phyloP scores from a whole-genome alignment of 1,140 invertebrate genomes.

The Pararge aegeria region DNA sequence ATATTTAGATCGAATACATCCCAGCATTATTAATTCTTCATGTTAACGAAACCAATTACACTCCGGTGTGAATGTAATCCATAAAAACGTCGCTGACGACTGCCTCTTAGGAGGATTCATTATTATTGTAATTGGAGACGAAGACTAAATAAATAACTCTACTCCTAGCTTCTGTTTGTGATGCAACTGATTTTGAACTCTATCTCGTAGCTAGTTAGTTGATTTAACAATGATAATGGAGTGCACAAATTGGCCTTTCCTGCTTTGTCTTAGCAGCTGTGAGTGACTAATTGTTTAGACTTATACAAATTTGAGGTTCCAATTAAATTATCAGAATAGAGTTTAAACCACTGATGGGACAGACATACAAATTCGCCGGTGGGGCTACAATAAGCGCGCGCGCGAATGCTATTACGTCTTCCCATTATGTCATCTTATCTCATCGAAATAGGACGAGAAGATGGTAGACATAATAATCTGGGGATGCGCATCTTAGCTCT shows the following conservation, averaged over 20 bases:
- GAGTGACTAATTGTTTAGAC: constrained; percentile 26
- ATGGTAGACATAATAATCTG: too few species aligned
- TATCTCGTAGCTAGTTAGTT: neutral
- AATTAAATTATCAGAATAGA: constrained; percentile 1
- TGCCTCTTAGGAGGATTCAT: constrained; percentile 16
- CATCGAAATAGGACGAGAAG: too few species aligned
- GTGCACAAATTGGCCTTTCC: constrained; percentile 8
- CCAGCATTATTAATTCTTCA: neutral
- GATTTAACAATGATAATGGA: neutral
- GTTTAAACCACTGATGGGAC: neutral
- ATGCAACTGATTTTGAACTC: neutral
- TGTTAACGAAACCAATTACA: neutral
- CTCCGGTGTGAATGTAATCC: neutral
- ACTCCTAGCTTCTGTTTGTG: neutral
- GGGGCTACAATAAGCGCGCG: too few species aligned
- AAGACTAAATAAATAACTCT: constrained; percentile 19
- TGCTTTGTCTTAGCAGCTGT: constrained; percentile 13
- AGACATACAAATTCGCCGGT: too few species aligned
- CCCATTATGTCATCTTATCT: too few species aligned
- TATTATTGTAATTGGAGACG: constrained; percentile 30
- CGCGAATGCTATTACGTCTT: too few species aligned
- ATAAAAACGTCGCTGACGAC: constrained; percentile 7
- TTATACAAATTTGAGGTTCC: constrained; percentile 17
- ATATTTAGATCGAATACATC: neutral
- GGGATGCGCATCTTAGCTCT: too few species aligned